Conservation (phyloP, 2,113 vertebrate species). For the Leptocoma aspasia region DNA sequence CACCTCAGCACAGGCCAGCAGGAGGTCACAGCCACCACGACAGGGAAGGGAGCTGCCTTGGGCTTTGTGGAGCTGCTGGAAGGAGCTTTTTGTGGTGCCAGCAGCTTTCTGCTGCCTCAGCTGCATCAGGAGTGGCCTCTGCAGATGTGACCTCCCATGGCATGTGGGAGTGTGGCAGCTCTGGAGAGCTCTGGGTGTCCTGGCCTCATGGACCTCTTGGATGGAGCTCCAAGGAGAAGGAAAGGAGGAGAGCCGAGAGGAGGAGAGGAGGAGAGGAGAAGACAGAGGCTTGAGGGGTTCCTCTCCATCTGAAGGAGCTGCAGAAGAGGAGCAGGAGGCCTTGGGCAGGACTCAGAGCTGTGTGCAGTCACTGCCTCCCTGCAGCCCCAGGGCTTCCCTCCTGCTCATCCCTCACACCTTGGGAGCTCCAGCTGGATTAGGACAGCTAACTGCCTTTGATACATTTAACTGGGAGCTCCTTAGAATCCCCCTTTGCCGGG, state of each 20-base stretch:
- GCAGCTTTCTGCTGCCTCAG: not conserved
- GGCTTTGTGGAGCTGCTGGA: not conserved
- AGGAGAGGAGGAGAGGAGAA: not conserved
- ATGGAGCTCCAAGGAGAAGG: not conserved
- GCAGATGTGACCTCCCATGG: accelerated
- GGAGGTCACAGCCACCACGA: not conserved
- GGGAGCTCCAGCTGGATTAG: no score
- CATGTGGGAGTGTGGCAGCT: not conserved
- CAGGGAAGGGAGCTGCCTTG: not conserved
- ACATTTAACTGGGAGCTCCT: not conserved
- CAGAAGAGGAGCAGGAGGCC: not conserved
- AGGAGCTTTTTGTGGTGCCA: not conserved
- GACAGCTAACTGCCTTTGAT: no score
- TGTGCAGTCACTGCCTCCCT: not conserved
- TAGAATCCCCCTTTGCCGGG: not conserved
- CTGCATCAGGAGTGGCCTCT: not conserved
- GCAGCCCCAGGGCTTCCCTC: not conserved
- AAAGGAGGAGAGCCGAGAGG: not conserved
- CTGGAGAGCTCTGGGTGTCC: not conserved
- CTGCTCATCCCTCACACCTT: not conserved
- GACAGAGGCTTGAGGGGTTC: not conserved
- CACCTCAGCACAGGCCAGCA: not conserved
- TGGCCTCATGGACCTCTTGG: not conserved
- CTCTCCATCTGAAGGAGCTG: not conserved
- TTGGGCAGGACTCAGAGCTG: not conserved